Evolutionary conservation across 2,888 invertebrate species (phyloP), one percentile per base, ranked within the genome.

Genomic region (Atethmia centrago): DNA sequence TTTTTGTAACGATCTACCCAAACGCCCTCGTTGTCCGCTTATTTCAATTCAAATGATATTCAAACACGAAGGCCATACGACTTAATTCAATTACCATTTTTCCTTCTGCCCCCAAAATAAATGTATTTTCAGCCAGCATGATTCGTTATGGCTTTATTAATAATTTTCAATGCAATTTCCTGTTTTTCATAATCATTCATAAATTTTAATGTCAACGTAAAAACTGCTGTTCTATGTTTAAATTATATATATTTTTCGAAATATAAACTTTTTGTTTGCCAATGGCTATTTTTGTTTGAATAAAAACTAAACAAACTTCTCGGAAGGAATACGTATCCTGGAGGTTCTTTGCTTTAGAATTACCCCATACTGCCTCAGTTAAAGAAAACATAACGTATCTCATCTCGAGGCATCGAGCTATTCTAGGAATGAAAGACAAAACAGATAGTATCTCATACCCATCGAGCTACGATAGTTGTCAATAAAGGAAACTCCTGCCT

Each of bases 51-150:
- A 71, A 84, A 80, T 76, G 49, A 80, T 80, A 84, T 82, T 84
- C 63, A 84, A 82, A 84, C 77, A 67, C 67, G 76, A 80, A 76
- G 71, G 81, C 68, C 64, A 51, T 75, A 65, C 47, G 84, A 67
- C 71, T 75, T 80, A 73, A 84, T 76, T 72, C 56, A 72, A 84
- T 82, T 80, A 80, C 77, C 84, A 80, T 80, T 72, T 84, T 82
- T 70, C 67, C 61, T 65, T 65, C 14, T 59, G 5, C 25, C 28
- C 58, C 49, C 47, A 68, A 84, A 82, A 80, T 70, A 83, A 68
- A 71, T 61, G 55, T 45, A 84, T 80, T 84, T 72, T 55, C 25
- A 12, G 31, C 56, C 45, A 59, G 62, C 45, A 56, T 8, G 58
- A 70, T 70, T 72, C 59, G n/a, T 65, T 56, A 64, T 42, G 40